Evolutionary conservation across 1,140 invertebrate species (phyloP), one percentile per base, ranked within the genome.

Genomic region (Lineus longissimus): DNA sequence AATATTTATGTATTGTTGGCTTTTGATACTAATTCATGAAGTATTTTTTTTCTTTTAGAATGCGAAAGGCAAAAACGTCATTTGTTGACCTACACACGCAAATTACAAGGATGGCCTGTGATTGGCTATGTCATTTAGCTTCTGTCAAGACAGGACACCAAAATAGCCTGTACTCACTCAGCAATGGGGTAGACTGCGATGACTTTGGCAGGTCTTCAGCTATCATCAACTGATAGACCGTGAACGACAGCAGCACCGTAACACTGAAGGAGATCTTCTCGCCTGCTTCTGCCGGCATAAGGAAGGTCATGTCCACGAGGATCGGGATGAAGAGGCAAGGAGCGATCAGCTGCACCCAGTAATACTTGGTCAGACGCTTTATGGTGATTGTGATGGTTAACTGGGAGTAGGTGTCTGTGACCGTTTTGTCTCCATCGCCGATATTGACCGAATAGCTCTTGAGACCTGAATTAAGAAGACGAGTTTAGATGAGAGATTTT

Each of bases 311-410:
- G 73, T 98, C 88, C 70, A 95, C 94, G 94, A 98, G 97, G 69
- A 94, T 96, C 72, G 95, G 93, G 79, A 98, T 97, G 76, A 98
- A 87, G 74, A 98, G 93, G 84, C 95, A 98, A 65, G 95, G 95
- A 79, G 98, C 94, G 81, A 98, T 97, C 74, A 98, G 87, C 87
- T 98, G 98, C 87, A 98, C 97, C 86, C 97, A 97, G 87, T 98
- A 98, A 87, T 98, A 98, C 68, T 98, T 87, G 62, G 94, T 97
- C 80, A 95, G 88, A 79, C 95, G 87, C 79, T 95, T 87, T 83
- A 98, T 97, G 81, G 94, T 90, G 76, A 98, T 94, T 74, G 90
- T 90, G 86, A 97, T 98, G 72, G 94, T 97, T 72, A 97, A 92
- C 84, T 97, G 94, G 78, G 96, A 91, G 82, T 97, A 97, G 67